Evolutionary conservation across 2,797 vertebrate genomes (phyloP).

Genomic region (Moxostoma hubbsi): DNA sequence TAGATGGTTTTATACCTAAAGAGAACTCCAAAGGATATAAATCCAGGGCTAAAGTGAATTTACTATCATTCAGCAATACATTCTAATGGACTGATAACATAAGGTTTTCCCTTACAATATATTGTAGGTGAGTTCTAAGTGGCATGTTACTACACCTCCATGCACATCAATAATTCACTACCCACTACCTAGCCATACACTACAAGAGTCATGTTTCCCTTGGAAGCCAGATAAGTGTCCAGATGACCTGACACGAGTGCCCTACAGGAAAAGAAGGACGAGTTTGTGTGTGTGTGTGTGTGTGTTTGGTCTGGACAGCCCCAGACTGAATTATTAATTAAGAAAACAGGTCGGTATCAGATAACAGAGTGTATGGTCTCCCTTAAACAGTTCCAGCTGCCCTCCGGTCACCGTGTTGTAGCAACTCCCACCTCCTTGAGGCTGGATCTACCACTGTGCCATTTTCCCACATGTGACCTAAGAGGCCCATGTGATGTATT

Average conservation of each 20-base stretch:
- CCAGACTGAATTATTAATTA: constrained; percentile 73
- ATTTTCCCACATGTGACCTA: too few relatives aligned
- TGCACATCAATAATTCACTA: constrained; percentile 72
- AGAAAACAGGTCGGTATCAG: constrained; percentile 55
- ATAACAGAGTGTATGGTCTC: constrained; percentile 52
- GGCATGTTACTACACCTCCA: constrained; percentile 60
- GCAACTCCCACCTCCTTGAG: too few relatives aligned
- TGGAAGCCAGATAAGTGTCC: constrained; percentile 71
- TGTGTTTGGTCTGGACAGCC: constrained; percentile 56
- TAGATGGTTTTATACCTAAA: background rate
- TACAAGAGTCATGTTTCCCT: constrained; percentile 69
- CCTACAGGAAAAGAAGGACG: constrained; percentile 62
- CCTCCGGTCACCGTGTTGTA: too few relatives aligned
- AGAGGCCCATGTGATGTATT: too few relatives aligned
- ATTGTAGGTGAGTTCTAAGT: constrained; percentile 24
- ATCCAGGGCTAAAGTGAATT: too few relatives aligned
- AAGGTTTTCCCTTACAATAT: constrained; percentile 4
- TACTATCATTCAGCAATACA: background rate
- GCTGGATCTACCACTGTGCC: too few relatives aligned
- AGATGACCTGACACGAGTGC: constrained; percentile 67
- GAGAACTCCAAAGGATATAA: background rate
- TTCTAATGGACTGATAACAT: background rate
- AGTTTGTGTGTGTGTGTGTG: constrained; percentile 60
- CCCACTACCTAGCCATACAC: constrained; percentile 57
- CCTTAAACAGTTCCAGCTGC: too few relatives aligned